phyloP scores from a whole-genome alignment of 2,113 vertebrate genomes.

The Malaclemys terrapin region DNA sequence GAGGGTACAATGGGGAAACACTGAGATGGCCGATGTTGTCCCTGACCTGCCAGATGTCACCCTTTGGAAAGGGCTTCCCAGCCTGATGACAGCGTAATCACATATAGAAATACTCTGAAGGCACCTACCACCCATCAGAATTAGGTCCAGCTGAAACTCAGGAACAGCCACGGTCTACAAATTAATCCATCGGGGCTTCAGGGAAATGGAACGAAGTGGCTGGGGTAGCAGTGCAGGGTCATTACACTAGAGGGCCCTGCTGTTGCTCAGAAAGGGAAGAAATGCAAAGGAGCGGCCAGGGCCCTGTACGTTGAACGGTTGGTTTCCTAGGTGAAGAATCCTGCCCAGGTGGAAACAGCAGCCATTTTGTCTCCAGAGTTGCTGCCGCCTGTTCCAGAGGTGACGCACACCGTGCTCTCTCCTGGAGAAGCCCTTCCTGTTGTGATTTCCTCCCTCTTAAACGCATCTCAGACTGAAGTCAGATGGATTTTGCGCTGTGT shows the following conservation, averaged over 20 bases:
- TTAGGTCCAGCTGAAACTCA: not conserved
- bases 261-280: rapidly evolving
- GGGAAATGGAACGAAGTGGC: not conserved
- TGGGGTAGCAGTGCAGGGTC: not conserved
- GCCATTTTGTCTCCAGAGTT: not conserved
- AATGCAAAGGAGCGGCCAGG: not conserved
- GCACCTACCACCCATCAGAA: not conserved
- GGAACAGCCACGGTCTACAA: not conserved
- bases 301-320: no score
- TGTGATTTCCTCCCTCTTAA: not conserved
- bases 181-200: not conserved
- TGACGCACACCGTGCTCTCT: no score
- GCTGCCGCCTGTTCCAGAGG: no score
- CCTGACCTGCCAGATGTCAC: not conserved
- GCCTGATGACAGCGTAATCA: not conserved
- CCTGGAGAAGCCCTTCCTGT: not conserved
- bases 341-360: rapidly evolving
- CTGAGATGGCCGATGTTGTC: not conserved
- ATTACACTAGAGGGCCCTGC: not conserved
- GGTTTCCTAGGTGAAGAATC: not conserved
- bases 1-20: not conserved
- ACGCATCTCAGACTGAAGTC: not conserved
- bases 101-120: not conserved
- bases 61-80: not conserved
- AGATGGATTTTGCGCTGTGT: rapidly evolving